Base-by-base conservation (phyloP, 2,888 invertebrate genomes). In the Rhopalosiphum nymphaeae region DNA sequence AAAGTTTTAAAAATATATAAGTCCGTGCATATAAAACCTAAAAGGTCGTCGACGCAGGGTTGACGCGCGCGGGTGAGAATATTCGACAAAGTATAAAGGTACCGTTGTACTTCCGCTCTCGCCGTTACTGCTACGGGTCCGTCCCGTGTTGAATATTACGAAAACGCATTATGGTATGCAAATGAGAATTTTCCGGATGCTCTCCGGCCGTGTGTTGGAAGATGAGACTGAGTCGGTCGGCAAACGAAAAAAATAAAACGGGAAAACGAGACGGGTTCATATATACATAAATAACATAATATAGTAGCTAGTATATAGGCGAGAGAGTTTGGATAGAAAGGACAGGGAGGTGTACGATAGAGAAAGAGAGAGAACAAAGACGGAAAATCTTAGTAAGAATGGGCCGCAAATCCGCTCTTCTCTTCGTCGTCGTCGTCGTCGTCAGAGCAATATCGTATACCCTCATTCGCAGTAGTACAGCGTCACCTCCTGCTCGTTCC, bases 161-260 rank as follows among this genome's bases (percentile, higher is more conserved):
- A 93, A 90, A 93, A 93, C 89, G 93, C 93, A 93, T 93, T 93
- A 93, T 46, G 93, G 89, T 93, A 93, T 93, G 93, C 93, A 93
- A 93, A 93, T 93, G 93, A 89, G 93, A 89, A 78, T 89, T 93
- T 84, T 49, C 89, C 88, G 93, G 89, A 89, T 93, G 93, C 53
- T 93, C 56, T 57, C n/a, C 42, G 44, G 86, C n/a, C n/a, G 61
- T 46, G 67, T 67, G 67, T 67, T 36, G 67, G 67, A 67, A 67
- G 67, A 67, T 36, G n/a, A 56, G 36, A n/a, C n/a, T 49, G n/a
- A 53, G 53, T n/a, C 67, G 67, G n/a, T 67, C 67, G n/a, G 67
- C 16, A 16, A 67, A 67, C n/a, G 67, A 16, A 67, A 67, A 67
- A 67, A 61, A 61, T 29, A 67, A 67, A 67, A 67, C 61, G 61